These are phyloP conservation scores for Netelia inedita DNA, from an alignment of 2,888 invertebrate species.

Conservation along the genomic window DNA sequence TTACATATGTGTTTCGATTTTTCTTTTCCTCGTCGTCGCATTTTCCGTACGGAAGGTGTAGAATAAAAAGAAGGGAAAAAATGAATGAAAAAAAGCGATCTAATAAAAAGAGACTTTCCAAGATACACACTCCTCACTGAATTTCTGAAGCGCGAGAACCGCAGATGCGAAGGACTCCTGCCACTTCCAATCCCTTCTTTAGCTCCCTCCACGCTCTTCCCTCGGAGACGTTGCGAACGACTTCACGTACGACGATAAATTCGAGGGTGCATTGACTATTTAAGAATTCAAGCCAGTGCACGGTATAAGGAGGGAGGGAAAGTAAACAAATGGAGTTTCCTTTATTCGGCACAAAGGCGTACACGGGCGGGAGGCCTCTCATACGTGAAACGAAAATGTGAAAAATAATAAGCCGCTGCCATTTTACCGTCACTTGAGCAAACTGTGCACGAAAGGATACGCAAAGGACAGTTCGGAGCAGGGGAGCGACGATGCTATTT, in stretches of 20 bases:
- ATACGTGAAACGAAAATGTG: conserved; percentile 34
- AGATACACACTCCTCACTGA: conserved; percentile 37
- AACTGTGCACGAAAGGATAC: conserved; percentile 13
- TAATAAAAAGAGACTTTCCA: conserved; percentile 33
- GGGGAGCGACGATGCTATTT: conserved; percentile 34
- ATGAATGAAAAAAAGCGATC: conserved; percentile 7
- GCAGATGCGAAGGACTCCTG: conserved; percentile 56
- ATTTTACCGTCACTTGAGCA: conserved; percentile 52
- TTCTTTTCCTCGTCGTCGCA: conserved; percentile 58
- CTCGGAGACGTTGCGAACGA: conserved; percentile 45
- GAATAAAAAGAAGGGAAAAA: conserved; percentile 30
- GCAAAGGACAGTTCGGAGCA: neutral
- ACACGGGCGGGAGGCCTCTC: neutral
- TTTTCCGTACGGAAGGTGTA: conserved; percentile 45
- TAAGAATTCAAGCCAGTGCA: conserved; percentile 67
- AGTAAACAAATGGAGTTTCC: conserved; percentile 53
- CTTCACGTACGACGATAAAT: conserved; percentile 67
- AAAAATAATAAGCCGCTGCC: conserved; percentile 60
- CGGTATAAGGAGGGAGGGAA: conserved; percentile 11
- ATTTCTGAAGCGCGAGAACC: conserved; percentile 61
- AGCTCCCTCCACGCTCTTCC: conserved; percentile 7
- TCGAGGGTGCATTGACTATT: conserved; percentile 67
- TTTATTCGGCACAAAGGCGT: neutral
- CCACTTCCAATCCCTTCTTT: conserved; percentile 8
- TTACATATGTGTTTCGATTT: conserved; percentile 58